These are phyloP conservation scores for Hippocampus guttulatus DNA, from an alignment of 2,113 vertebrate species.

Conservation along the genomic window DNA sequence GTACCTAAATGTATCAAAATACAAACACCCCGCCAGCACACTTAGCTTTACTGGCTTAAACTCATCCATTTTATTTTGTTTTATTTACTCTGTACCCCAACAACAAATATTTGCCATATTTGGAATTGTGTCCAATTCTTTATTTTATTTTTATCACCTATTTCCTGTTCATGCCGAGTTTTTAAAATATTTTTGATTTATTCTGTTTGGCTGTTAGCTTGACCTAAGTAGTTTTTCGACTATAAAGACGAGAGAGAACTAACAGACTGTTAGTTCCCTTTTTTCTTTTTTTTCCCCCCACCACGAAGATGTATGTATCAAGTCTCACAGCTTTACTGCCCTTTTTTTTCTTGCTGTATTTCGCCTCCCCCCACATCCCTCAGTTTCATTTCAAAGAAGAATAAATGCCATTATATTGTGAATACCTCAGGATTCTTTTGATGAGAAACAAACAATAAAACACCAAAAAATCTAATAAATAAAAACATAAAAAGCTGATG, in stretches of 20 bases:
- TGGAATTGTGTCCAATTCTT: background rate
- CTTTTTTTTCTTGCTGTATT: constrained; percentile 40
- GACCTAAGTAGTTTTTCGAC: background rate
- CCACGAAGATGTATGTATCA: constrained; percentile 37
- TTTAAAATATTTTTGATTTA: constrained; percentile 5
- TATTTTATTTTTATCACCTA: background rate
- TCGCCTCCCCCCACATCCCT: constrained; percentile 28
- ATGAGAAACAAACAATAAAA: constrained; percentile 67
- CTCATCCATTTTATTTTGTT: constrained; percentile 12
- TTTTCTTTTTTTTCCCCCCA: constrained; percentile 17
- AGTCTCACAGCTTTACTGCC: constrained; percentile 54
- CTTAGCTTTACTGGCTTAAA: constrained; percentile 14
- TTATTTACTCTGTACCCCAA: constrained; percentile 23
- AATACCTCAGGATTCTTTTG: constrained; percentile 83
- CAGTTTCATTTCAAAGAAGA: constrained; percentile 67
- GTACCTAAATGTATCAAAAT: background rate
- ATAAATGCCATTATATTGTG: constrained; percentile 82
- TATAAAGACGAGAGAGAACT: background rate
- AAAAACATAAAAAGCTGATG: constrained; percentile 54
- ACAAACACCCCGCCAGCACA: constrained; percentile 6
- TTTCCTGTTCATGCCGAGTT: background rate
- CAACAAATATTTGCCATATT: constrained; percentile 4
- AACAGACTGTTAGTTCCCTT: background rate
- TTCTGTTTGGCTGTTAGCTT: background rate
- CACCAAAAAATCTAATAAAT: constrained; percentile 73